Base-by-base conservation (phyloP, 2,888 invertebrate genomes). In the Oxycera nigricornis region DNA sequence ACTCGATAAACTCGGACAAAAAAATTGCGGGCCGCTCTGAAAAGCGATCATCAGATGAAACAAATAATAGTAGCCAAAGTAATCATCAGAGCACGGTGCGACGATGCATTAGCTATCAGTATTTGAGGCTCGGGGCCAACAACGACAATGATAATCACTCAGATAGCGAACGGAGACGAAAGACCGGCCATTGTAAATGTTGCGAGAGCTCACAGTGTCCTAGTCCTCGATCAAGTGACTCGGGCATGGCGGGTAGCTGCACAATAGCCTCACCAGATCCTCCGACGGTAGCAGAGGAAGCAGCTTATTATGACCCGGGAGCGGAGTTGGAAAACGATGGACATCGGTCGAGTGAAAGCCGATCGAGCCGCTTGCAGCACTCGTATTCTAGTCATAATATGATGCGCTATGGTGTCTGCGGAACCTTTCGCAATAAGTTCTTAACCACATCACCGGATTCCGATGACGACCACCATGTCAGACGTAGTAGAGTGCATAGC, bases 191-290 rank as follows among this genome's bases (percentile, higher is more conserved):
- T 77, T 90, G 90, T 79, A 89, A 88, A 80, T 90, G 90, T 79
- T 90, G 90, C 78, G 88, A 89, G 79, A 87, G 88, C 78, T 90
- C 90, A 0, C 83, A 88, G 78, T 90, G 90, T 77, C 90, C 89
- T 46, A 92, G 92, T 83, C 91, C 91, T 0, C 87, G 92, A 77
- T 92, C 92, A 6, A 94, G 94, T 17, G 86, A 86, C 82, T 94
- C 94, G 0, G 95, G 95, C 26, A 92, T 95, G 86, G 94, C 93
- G 0, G 94, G 94, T 28, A 94, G 93, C 84, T 93, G 91, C 81
- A 90, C 91, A 73, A 87, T 92, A 76, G 89, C 92, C 3, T 91
- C 92, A 0, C 92, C 92, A 0, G 92, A 92, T 83, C 87, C 90
- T n/a, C 83, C 84, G 28, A 77, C 65, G 73, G 59, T 59, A 26